phyloP scores from a whole-genome alignment of 2,888 invertebrate species.

The Netelia inedita region DNA sequence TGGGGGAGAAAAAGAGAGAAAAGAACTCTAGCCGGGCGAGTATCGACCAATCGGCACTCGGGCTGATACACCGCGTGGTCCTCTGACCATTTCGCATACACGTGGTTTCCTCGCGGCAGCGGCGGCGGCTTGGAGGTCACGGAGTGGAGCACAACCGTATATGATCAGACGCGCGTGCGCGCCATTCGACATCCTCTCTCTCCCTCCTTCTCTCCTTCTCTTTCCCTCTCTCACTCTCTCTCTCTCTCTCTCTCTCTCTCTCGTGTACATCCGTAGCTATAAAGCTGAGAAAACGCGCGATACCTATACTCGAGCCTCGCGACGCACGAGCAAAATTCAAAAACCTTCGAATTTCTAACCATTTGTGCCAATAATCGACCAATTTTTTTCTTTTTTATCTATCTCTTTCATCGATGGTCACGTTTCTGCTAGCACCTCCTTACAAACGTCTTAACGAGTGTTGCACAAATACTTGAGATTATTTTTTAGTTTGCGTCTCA shows the following conservation, averaged over 20 bases:
- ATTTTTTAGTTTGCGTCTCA: not conserved
- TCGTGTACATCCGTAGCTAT: no score
- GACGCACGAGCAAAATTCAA: no score
- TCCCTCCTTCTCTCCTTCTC: not conserved
- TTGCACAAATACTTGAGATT: not conserved
- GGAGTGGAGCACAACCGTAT: slow-evolving; percentile 45
- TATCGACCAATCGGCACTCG: slow-evolving; percentile 42
- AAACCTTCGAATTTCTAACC: no score
- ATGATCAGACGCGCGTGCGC: slow-evolving; percentile 50
- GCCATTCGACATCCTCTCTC: slow-evolving; percentile 25
- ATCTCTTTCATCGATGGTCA: no score
- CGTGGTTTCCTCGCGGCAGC: slow-evolving; percentile 68
- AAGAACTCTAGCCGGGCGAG: slow-evolving; percentile 25
- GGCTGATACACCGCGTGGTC: slow-evolving; percentile 52
- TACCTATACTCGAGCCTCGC: no score
- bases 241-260: no score
- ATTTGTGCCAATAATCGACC: no score
- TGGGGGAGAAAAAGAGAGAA: slow-evolving; percentile 1
- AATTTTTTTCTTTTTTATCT: no score
- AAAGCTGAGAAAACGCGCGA: no score
- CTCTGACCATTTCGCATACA: slow-evolving; percentile 71
- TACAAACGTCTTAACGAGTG: not conserved
- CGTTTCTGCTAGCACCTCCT: no score
- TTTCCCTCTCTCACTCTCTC: slow-evolving; percentile 4
- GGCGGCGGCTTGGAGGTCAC: slow-evolving; percentile 70